phyloP scores from a whole-genome alignment of 1,140 invertebrate genomes.

The Paramacrobiotus metropolitanus region DNA sequence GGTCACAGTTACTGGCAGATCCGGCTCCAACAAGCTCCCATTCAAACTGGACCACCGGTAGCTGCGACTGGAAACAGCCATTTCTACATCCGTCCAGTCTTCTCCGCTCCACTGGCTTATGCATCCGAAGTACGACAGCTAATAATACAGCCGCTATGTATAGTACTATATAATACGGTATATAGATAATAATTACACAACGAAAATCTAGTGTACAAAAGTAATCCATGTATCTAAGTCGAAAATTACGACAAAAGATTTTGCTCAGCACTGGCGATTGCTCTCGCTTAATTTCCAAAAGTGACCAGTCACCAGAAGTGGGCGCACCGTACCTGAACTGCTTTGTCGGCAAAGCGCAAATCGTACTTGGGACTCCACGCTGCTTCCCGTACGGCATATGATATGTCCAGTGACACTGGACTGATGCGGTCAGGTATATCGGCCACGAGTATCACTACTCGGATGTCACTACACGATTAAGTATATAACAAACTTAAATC shows the following conservation, averaged over 20 bases:
- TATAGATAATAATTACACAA: background rate
- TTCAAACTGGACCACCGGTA: no score
- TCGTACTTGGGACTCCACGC: background rate
- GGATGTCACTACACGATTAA: background rate
- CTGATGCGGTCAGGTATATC: background rate
- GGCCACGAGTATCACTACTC: background rate
- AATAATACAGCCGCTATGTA: background rate
- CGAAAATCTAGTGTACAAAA: background rate
- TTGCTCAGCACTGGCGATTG: no score
- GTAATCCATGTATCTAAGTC: background rate
- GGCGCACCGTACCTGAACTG: background rate
- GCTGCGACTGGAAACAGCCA: no score
- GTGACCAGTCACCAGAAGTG: background rate
- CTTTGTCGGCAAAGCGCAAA: background rate
- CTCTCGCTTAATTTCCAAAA: background rate
- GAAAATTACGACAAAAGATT: no score
- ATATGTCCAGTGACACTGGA: background rate
- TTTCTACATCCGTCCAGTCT: background rate
- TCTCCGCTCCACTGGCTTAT: background rate
- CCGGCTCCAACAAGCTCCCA: no score
- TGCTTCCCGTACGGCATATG: background rate
- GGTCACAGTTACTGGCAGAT: no score
- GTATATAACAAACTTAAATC: background rate
- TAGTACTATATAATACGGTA: background rate
- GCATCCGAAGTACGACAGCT: background rate